phyloP scores from a whole-genome alignment of 2,797 vertebrate genomes.

The Hemitrygon akajei region DNA sequence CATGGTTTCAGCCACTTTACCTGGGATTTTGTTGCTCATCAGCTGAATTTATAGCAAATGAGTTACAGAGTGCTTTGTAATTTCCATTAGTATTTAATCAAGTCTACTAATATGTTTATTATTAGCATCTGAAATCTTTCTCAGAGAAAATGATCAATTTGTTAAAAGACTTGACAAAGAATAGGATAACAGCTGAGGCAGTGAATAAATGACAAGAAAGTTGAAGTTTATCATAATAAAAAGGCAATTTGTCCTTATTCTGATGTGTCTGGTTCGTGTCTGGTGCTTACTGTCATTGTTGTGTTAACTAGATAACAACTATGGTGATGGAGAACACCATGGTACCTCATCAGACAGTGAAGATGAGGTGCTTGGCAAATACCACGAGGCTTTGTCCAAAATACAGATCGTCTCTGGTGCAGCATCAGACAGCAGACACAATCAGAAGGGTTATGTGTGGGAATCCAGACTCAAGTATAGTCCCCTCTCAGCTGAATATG shows the following conservation, averaged over 20 bases:
- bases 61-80: not conserved
- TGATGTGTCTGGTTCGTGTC: conserved; percentile 43
- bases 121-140: conserved; percentile 1
- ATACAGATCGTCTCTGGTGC: conserved; percentile 71
- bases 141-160: not conserved
- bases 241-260: conserved; percentile 41
- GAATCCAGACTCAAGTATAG: conserved; percentile 88
- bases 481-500: conserved; percentile 78
- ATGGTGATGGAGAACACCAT: conserved; percentile 68
- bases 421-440: conserved; percentile 55
- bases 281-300: conserved; percentile 49
- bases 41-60: not conserved
- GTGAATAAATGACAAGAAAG: not conserved
- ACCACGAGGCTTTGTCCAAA: conserved; percentile 83
- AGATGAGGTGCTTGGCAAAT: conserved; percentile 88
- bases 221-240: not conserved
- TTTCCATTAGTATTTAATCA: not conserved
- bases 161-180: not conserved
- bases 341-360: conserved; percentile 92
- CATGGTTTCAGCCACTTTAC: not conserved
- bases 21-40: not conserved
- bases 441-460: conserved; percentile 76
- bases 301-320: conserved; percentile 72
- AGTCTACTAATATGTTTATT: conserved; percentile 1
- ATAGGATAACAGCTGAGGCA: not conserved